A percentile compares a stretch with the other conserved stretches of the same genome.
Conservation (phyloP, 2,797 vertebrate species). For the Gymnoscopelus microlampas region DNA sequence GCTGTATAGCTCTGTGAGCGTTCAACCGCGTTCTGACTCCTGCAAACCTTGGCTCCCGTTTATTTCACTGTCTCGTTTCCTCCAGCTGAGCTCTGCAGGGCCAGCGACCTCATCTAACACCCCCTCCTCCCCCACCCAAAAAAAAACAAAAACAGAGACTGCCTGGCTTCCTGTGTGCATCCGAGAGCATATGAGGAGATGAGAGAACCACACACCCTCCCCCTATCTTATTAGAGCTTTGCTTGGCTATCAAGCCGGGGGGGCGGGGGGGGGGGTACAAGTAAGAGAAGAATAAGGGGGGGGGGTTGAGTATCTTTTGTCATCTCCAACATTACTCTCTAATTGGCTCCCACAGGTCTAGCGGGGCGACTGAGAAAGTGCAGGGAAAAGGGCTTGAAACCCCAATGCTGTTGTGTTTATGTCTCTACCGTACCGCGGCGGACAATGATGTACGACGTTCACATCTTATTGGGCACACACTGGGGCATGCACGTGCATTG, state of each 20-base stretch:
- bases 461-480: too few relatives aligned
- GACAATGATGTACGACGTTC: too few relatives aligned
- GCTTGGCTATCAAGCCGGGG: conserved; percentile 73
- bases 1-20: conserved; percentile 48
- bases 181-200: conserved; percentile 58
- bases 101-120: conserved; percentile 79
- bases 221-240: conserved; percentile 76
- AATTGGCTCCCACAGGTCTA: conserved; percentile 81
- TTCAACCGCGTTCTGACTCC: conserved; percentile 47
- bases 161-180: conserved; percentile 67
- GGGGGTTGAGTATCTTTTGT: conserved; percentile 75
- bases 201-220: conserved; percentile 75
- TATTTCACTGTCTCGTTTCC: conserved; percentile 73
- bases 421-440: neutral
- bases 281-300: conserved; percentile 56
- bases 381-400: conserved; percentile 16
- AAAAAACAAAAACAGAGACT: neutral
- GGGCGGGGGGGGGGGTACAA: conserved; percentile 52
- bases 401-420: neutral
- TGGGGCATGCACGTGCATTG: too few relatives aligned
- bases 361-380: conserved; percentile 45
- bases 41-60: conserved; percentile 65
- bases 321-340: conserved; percentile 75
- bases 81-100: conserved; percentile 75
- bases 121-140: neutral